Base-by-base conservation (phyloP, 2,888 invertebrate species). In the Saturnia pavonia region DNA sequence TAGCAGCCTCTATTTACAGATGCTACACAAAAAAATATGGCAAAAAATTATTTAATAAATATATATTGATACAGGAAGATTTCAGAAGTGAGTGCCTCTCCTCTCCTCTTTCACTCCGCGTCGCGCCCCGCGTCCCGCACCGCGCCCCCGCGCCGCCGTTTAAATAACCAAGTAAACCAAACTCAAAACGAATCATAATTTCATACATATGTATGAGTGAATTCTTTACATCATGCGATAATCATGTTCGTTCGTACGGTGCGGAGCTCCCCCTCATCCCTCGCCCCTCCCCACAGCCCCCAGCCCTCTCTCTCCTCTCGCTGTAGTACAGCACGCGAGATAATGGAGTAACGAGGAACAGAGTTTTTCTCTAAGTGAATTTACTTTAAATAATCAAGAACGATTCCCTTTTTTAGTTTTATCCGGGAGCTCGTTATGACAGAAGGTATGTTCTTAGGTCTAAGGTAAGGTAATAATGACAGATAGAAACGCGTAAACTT, bases 121-220 rank as follows among this genome's bases (percentile, higher is more conserved):
- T 6, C 34, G 3, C 34, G 6, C 3, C 34, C 34, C 34, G 6
- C 34, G 34, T 42, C 7, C 16, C n/a, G 7, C 6, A 19, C 63
- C 69, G 14, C 12, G 42, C 27, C 2, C 14, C 25, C 57, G 27
- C 25, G 54, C n/a, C 22, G 54, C 22, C 57, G 27, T 60, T 60
- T 60, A 60, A 60, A 60, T 60, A 60, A 14, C 25, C 57, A 27
- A 60, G 57, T 60, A 27, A 60, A 60, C 14, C 4, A 12, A 60
- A 60, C 25, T 27, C 57, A 60, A 60, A 60, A 60, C 27, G 57
- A 60, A 60, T 60, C 57, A 60, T 60, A 60, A 60, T 60, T 60
- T 25, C 27, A 60, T 60, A 60, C 57, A 60, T 60, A 60, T 60
- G 25, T 27, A 27, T 60, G 57, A 60, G 57, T 60, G 57, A 60